Conservation (phyloP, 92 coral and sea anemone species). For the Paragorgia papillata region DNA sequence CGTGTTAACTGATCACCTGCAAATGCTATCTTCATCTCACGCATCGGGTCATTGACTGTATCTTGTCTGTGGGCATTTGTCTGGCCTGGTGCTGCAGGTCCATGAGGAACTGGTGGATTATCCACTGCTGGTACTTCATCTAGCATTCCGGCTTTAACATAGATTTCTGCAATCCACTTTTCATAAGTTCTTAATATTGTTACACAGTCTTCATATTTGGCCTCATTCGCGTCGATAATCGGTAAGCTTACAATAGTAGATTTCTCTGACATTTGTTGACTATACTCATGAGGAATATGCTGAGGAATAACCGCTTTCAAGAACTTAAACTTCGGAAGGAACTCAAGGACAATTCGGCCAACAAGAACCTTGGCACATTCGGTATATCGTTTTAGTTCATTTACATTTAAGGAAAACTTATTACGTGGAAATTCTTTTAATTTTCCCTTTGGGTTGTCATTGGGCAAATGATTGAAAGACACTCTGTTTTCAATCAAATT, state of each 20-base stretch:
- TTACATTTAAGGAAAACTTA: constrained; percentile 46
- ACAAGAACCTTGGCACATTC: constrained; percentile 58
- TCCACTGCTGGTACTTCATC: constrained; percentile 43
- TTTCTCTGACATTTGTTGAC: constrained; percentile 60
- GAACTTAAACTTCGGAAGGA: constrained; percentile 56
- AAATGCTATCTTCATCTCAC: constrained; percentile 56
- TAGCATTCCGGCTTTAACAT: constrained; percentile 60
- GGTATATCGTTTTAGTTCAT: constrained; percentile 54
- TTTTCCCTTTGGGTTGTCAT: constrained; percentile 51
- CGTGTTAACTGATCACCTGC: too few relatives aligned
- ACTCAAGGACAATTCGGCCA: constrained; percentile 49
- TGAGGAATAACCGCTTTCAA: constrained; percentile 47
- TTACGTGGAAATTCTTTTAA: constrained; percentile 41
- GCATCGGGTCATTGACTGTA: constrained; percentile 62
- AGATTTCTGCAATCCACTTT: constrained; percentile 63
- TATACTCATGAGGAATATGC: constrained; percentile 55
- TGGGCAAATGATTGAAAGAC: constrained; percentile 52
- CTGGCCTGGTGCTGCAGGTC: constrained; percentile 64
- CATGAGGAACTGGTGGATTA: constrained; percentile 56
- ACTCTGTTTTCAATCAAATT: constrained; percentile 64
- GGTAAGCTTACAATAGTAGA: constrained; percentile 60
- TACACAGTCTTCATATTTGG: constrained; percentile 69
- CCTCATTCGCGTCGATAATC: too few relatives aligned
- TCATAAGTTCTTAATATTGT: constrained; percentile 53
- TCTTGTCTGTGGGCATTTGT: constrained; percentile 54